phyloP scores from a whole-genome alignment of 2,888 invertebrate species.

The Acleris emargana region DNA sequence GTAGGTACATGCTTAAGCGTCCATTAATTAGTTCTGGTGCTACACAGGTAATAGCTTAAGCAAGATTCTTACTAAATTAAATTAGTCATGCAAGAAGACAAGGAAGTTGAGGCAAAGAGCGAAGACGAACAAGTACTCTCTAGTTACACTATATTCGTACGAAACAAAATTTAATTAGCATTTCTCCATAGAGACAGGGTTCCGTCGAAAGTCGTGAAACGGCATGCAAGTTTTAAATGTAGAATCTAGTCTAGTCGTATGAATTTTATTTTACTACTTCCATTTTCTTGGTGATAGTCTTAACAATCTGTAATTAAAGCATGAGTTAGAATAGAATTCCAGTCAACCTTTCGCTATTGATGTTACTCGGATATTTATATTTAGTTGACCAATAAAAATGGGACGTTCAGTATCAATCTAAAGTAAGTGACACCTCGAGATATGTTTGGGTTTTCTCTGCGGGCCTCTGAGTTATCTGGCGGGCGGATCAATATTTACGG shows the following conservation, averaged over 20 bases:
- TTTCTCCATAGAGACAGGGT: conserved; percentile 25
- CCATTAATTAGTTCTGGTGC: conserved; percentile 1
- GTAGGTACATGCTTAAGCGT: not conserved
- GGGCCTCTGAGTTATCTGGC: conserved; percentile 58
- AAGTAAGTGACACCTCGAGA: conserved; percentile 64
- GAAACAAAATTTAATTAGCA: conserved; percentile 32
- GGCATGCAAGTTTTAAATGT: conserved; percentile 14
- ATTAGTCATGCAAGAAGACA: conserved; percentile 30
- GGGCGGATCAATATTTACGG: conserved; percentile 64
- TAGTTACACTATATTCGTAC: conserved; percentile 24
- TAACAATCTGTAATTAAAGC: too few relatives aligned
- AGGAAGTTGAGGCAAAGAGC: conserved; percentile 27
- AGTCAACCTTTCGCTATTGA: too few relatives aligned
- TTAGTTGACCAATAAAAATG: conserved; percentile 14
- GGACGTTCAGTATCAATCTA: conserved; percentile 43
- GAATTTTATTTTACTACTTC: not conserved
- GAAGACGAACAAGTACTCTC: conserved; percentile 22
- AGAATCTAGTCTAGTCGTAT: too few relatives aligned
- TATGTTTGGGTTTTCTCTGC: conserved; percentile 59
- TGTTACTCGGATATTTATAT: not conserved
- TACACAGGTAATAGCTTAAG: conserved; percentile 4
- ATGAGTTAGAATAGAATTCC: too few relatives aligned
- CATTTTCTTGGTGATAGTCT: not conserved
- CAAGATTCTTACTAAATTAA: conserved; percentile 11
- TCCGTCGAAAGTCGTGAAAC: conserved; percentile 5